Conservation (phyloP, 2,888 invertebrate species). For the Oligia fasciuncula region DNA sequence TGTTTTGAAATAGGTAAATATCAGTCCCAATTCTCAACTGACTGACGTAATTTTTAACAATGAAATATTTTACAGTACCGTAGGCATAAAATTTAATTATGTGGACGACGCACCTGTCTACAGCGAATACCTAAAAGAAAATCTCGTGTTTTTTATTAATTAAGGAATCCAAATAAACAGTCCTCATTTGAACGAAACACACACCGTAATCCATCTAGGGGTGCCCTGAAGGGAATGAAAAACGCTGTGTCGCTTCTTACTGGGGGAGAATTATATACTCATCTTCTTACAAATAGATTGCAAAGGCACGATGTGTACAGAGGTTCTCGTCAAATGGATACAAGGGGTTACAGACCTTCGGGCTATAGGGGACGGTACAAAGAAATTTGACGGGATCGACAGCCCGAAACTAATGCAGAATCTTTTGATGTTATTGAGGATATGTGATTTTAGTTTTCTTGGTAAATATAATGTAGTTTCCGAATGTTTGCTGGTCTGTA, state of each 20-base stretch:
- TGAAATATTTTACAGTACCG: not conserved
- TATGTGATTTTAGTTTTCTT: conserved; percentile 43
- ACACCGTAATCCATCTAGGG: conserved; percentile 60
- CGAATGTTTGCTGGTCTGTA: conserved; percentile 40
- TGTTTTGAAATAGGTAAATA: not conserved
- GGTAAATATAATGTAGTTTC: conserved; percentile 30
- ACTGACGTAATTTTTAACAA: not conserved
- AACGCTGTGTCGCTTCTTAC: conserved; percentile 79
- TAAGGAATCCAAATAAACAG: conserved; percentile 53
- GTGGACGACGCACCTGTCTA: not conserved
- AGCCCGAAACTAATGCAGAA: conserved; percentile 70
- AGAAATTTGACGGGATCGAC: conserved; percentile 76
- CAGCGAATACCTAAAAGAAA: not conserved
- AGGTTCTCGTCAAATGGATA: conserved; percentile 81
- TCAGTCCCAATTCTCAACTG: not conserved
- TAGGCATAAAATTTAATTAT: not conserved
- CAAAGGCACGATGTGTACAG: conserved; percentile 79
- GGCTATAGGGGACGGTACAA: conserved; percentile 79
- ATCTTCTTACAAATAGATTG: conserved; percentile 87
- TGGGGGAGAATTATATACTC: conserved; percentile 86
- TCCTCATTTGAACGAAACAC: conserved; percentile 50
- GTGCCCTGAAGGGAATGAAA: conserved; percentile 78
- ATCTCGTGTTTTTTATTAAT: conserved; percentile 42
- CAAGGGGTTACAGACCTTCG: conserved; percentile 72
- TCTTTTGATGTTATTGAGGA: conserved; percentile 59